Evolutionary conservation across 2,113 vertebrate genomes (phyloP).

Genomic region (Pteropus alecto): DNA sequence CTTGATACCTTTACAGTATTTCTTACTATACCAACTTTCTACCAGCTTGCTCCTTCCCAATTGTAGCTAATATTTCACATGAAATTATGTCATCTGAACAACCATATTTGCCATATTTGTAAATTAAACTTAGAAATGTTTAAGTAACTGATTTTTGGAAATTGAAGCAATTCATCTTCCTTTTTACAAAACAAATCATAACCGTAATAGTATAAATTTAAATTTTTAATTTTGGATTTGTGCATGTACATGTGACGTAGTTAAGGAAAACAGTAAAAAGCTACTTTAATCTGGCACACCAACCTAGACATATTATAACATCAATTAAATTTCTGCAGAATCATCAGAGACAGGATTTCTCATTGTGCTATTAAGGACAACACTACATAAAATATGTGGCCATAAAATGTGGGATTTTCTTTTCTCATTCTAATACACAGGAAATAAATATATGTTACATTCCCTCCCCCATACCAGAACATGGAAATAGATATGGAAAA

Average conservation of each 20-base stretch:
- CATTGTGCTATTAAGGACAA: not conserved
- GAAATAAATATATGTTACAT: not conserved
- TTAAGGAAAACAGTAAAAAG: not conserved
- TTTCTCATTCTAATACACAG: not conserved
- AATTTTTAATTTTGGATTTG: not conserved
- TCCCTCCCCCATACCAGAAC: not conserved
- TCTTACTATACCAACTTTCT: not conserved
- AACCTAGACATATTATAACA: not conserved
- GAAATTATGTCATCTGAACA: not conserved
- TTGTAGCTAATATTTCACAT: not conserved
- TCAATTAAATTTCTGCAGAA: not conserved
- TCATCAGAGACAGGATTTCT: not conserved
- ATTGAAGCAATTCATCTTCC: not conserved
- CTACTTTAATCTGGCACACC: not conserved
- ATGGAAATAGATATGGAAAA: conserved; percentile 42
- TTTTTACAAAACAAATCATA: not conserved
- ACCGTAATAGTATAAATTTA: not conserved
- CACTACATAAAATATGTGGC: not conserved
- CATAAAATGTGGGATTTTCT: not conserved
- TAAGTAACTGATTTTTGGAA: not conserved
- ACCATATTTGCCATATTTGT: not conserved
- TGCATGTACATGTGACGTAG: not conserved
- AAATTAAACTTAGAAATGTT: not conserved
- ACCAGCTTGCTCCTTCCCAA: not conserved
- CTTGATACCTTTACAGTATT: not conserved